Base-by-base conservation (phyloP, 2,113 vertebrate species). In the Laticauda colubrina region DNA sequence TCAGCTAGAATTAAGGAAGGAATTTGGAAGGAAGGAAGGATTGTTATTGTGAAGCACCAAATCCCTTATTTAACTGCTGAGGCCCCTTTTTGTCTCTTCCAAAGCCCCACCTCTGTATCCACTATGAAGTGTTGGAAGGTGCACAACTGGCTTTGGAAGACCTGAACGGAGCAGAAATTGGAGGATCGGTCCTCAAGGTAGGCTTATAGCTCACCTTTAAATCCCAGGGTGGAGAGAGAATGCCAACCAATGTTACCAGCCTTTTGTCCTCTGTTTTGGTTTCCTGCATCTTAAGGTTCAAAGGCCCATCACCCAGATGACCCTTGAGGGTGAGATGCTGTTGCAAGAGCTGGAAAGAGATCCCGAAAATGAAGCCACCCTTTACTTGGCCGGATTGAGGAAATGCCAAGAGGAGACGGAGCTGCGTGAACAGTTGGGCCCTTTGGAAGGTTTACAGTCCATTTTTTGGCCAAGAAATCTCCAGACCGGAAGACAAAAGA, bases 121-220 rank as follows among this genome's bases (percentile, higher is more conserved):
- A 98, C 0, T 99, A 98, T 0, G 92, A 98, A 95, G 96, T 98
- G 55, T 97, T 98, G 85, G 99, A 99, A 96, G 98, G 98, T 94
- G 98, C 98, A 26, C 90, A 96, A 89, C 97, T 99, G 69, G 98
- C 98, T 59, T 85, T 98, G 64, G 97, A 98, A 53, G 96, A 94
- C 29, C 95, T 99, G 39, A 93, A 98, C 89, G 98, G 97, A 90
- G 89, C 93, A 51, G 89, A 96, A 93, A 85, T 98, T 15, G 97
- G 97, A 45, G 97, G 96, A 57, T 93, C 94, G 91, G 91, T 20
- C 69, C 95, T 98, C 93, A 96, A 97, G 97, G 98, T 98, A 97
- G 5, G 86, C 4, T 43, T 39, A 24, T 1, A 0, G 11, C 26
- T 11, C 20, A 43, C 26, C 15, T 53, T n/a, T n/a, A 14, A 7